Evolutionary conservation across 2,113 vertebrate genomes (phyloP).

Genomic region (Pardalotus punctatus): DNA sequence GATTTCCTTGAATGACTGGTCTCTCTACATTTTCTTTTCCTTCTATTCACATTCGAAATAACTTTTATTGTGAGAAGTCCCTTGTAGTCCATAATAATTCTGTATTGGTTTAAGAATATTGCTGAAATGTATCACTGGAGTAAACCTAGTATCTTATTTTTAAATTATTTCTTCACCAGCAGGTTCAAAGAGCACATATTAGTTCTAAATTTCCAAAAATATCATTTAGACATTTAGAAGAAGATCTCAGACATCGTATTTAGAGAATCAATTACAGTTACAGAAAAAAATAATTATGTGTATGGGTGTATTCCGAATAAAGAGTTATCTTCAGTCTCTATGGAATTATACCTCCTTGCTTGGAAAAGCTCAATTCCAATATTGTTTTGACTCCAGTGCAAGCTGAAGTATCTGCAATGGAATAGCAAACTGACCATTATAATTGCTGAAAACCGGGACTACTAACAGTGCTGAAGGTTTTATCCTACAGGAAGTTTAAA

Average conservation of each 20-base stretch:
- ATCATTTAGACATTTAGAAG: not conserved
- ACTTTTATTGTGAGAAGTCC: not conserved
- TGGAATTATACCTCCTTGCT: not conserved
- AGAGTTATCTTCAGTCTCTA: not conserved
- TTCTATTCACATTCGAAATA: not conserved
- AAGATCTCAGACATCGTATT: too few species aligned
- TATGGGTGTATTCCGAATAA: not conserved
- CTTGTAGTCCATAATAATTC: not conserved
- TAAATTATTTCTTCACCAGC: not conserved
- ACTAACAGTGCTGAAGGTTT: not conserved
- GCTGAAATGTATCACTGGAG: not conserved
- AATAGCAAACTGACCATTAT: not conserved
- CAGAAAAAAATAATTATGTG: not conserved
- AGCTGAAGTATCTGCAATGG: not conserved
- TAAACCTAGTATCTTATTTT: not conserved
- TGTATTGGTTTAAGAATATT: not conserved
- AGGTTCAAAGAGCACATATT: not conserved
- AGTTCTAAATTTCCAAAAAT: not conserved
- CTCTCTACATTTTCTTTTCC: not conserved
- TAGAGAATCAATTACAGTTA: not conserved
- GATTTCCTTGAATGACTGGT: not conserved
- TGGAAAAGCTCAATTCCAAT: not conserved
- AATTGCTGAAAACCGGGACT: not conserved
- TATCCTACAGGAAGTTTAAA: not conserved
- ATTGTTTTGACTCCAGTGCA: not conserved